Evolutionary conservation across 2,888 invertebrate genomes (phyloP).

Genomic region (Belgica antarctica): DNA sequence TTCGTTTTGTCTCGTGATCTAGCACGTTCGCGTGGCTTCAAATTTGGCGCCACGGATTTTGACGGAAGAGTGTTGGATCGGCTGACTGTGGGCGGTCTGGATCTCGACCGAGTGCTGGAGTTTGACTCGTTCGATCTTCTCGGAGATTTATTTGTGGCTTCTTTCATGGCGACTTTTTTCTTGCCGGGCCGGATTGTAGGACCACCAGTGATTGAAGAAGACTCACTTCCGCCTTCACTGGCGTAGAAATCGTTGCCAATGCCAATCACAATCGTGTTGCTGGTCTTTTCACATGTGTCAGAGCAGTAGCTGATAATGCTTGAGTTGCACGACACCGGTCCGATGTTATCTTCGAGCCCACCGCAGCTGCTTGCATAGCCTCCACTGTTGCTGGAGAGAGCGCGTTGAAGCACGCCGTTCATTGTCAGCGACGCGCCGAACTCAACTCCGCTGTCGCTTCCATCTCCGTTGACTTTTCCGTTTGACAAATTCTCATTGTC

Average conservation of each 20-base stretch:
- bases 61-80: slow-evolving; percentile 58
- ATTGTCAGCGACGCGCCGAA: slow-evolving; percentile 56
- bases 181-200: slow-evolving; percentile 52
- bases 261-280: slow-evolving; percentile 47
- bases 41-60: slow-evolving; percentile 57
- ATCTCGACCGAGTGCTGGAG: slow-evolving; percentile 51
- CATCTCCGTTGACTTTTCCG: slow-evolving; percentile 56
- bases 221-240: slow-evolving; percentile 74
- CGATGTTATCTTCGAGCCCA: slow-evolving; percentile 58
- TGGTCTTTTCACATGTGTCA: slow-evolving; percentile 62
- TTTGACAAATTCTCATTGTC: not conserved
- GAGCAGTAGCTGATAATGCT: slow-evolving; percentile 76
- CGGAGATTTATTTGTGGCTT: slow-evolving; percentile 50
- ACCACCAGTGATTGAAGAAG: slow-evolving; percentile 66
- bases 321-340: slow-evolving; percentile 72
- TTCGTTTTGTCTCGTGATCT: slow-evolving; percentile 62
- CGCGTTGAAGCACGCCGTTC: slow-evolving; percentile 56
- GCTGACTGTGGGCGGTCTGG: slow-evolving; percentile 59
- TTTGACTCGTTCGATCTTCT: slow-evolving; percentile 46
- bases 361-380: slow-evolving; percentile 68
- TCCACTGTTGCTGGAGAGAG: slow-evolving; percentile 61
- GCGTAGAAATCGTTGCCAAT: slow-evolving; percentile 55
- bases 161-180: slow-evolving; percentile 61
- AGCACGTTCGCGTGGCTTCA: slow-evolving; percentile 61
- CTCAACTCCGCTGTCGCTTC: slow-evolving; percentile 80